These are phyloP conservation scores for Sylvilagus floridanus DNA, from an alignment of 2,797 vertebrate genomes.

Conservation along the genomic window DNA sequence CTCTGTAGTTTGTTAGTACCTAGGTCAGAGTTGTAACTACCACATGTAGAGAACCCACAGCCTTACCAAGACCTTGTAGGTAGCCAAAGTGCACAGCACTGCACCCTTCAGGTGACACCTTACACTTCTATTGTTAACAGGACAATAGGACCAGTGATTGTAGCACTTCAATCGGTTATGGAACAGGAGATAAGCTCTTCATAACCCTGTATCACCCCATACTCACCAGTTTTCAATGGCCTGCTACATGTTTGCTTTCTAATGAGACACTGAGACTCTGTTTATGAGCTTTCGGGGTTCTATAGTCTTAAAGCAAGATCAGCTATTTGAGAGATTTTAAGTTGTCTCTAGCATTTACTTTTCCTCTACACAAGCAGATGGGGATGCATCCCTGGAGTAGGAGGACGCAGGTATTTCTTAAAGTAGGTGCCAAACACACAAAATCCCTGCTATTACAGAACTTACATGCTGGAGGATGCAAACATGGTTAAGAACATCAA, in stretches of 20 bases:
- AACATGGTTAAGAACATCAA: too few species aligned
- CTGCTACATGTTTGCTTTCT: not conserved
- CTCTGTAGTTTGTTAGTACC: not conserved
- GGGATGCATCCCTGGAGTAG: not conserved
- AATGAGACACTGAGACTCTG: not conserved
- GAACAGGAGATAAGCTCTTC: conserved; percentile 27
- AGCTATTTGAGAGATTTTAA: not conserved
- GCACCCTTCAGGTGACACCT: not conserved
- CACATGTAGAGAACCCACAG: not conserved
- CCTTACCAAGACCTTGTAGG: not conserved
- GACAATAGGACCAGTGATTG: not conserved
- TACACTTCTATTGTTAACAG: not conserved
- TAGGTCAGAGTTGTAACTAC: not conserved
- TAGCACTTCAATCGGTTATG: not conserved
- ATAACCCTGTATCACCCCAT: not conserved
- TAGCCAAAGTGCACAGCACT: not conserved
- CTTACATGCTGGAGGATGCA: too few species aligned
- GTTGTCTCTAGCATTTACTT: not conserved
- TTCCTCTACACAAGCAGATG: not conserved
- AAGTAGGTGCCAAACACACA: conserved; percentile 17
- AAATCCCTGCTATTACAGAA: not conserved
- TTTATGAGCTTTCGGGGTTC: not conserved
- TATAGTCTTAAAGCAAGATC: conserved; percentile 4
- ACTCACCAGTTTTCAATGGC: conserved; percentile 14
- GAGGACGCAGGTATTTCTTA: not conserved